Base-by-base conservation (phyloP, 2,888 invertebrate genomes). In the Ferdinandea cuprea region DNA sequence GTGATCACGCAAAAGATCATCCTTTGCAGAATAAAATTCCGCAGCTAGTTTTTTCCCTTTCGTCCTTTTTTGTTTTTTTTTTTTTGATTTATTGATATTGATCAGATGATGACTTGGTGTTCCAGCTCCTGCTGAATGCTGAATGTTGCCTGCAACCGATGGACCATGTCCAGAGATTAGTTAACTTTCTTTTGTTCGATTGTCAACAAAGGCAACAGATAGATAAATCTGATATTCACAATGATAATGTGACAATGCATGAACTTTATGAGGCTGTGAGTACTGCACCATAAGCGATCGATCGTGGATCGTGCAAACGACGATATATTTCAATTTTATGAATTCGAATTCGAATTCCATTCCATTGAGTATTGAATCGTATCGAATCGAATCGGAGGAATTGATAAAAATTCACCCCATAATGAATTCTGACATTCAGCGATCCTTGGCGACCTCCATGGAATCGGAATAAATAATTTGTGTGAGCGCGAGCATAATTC, bases 61-160 rank as follows among this genome's bases (percentile, higher is more conserved):
- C n/a, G 40, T 40, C 40, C 21, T 7, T 44, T 44, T 56, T 42
- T n/a, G 15, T 9, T 54, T 35, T 52, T 32, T 50, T 65, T 52
- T 71, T 50, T 44, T 48, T 77, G 77, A 81, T 81, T 77, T 81
- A 77, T 77, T 77, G 81, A 77, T 81, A 81, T 72, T 81, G 77
- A 81, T 77, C 81, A 72, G 81, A 72, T 65, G 81, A 81, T 71
- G 80, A 69, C 50, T 48, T 59, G 37, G 11, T n/a, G 25, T 8
- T 6, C 8, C 32, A 42, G n/a, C 37, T 8, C 30, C 25, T 25
- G 50, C 32, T n/a, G n/a, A n/a, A n/a, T n/a, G n/a, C n/a, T n/a
- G n/a, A n/a, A n/a, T n/a, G n/a, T n/a, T n/a, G n/a, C n/a, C n/a
- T 32, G 15, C 80, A 25, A 25, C 15, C 58, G 52, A n/a, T 79